Conservation (phyloP, 2,888 invertebrate genomes). For the Peribatodes rhomboidaria region DNA sequence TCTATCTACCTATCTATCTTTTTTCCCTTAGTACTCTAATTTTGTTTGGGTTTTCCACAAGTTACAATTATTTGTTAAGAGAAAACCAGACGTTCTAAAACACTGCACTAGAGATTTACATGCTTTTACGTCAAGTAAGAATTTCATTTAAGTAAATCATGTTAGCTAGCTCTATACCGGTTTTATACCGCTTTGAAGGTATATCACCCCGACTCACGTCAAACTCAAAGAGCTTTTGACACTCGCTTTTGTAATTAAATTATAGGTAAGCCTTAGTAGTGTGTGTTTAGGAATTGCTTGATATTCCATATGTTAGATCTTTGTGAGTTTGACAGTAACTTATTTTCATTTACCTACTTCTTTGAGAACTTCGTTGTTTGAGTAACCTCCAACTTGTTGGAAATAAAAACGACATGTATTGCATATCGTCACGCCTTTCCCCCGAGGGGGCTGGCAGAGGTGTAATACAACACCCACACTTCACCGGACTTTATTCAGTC, state of each 20-base stretch:
- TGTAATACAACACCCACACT: no score
- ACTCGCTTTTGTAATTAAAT: conserved; percentile 33
- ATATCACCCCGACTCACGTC: conserved; percentile 14
- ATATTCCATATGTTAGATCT: not conserved
- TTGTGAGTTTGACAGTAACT: not conserved
- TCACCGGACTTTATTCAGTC: no score
- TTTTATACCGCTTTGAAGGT: conserved; percentile 25
- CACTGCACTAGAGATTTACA: not conserved
- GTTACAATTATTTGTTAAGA: no score
- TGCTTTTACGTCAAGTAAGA: not conserved
- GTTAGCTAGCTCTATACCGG: not conserved
- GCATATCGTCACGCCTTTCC: no score
- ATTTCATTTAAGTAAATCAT: not conserved
- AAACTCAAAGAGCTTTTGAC: conserved; percentile 32
- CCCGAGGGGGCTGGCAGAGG: no score
- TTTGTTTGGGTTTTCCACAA: no score
- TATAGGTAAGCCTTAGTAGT: conserved; percentile 15
- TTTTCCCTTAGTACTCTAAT: no score
- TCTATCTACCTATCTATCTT: no score
- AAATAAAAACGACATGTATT: no score
- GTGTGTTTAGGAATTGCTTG: conserved; percentile 25
- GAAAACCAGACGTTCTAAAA: not conserved
- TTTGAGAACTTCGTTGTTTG: not conserved
- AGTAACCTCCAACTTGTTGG: not conserved
- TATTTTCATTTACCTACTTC: not conserved